Evolutionary conservation across 2,113 vertebrate genomes (phyloP), one percentile per base, ranked within the genome.

Genomic region (Excalfactoria chinensis): DNA sequence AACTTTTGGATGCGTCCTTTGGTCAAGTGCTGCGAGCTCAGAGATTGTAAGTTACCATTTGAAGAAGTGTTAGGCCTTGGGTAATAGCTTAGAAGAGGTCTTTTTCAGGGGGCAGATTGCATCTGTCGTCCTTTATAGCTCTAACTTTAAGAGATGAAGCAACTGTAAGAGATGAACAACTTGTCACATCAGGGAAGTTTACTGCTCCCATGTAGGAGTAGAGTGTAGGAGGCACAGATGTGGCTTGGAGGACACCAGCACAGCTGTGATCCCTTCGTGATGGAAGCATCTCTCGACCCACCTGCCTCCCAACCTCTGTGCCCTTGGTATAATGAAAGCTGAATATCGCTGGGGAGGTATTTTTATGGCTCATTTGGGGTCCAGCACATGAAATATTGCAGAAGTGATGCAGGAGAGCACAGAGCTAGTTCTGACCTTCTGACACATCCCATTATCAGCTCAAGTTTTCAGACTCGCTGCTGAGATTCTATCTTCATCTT

Each of bases 41-140:
- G 9, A 91, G 67, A 55, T 83, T 92, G 68, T 60, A 74, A 92
- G 75, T 92, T 82, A 28, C 60, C 48, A 51, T 68, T 95, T 76
- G 22, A 40, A 88, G 84, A 95, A 76, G 46, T 76, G 49, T 78
- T 86, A 23, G 25, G 35, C 71, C 32, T 53, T 7, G 1, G 28
- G 26, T 83, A 76, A 81, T 43, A 67, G 53, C 55, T 40, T 72
- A 30, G 55, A 86, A 78, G 53, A 91, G 44, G 56, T 66, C 44
- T 71, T 94, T 30, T 86, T 69, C 11, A 3, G 43, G 51, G 72
- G n/a, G 12, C n/a, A 88, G 68, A 68, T 80, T 40, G 35, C 64
- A 71, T 60, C 63, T 79, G 41, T 68, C 7, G 0, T 77, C 77
- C 70, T 53, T 64, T 21, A 15, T 68, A 41, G 40, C 1, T 1